These are phyloP conservation scores for Lepidocyrtoides sp. DNA, from an alignment of 2,888 invertebrate genomes.

Conservation along the genomic window DNA sequence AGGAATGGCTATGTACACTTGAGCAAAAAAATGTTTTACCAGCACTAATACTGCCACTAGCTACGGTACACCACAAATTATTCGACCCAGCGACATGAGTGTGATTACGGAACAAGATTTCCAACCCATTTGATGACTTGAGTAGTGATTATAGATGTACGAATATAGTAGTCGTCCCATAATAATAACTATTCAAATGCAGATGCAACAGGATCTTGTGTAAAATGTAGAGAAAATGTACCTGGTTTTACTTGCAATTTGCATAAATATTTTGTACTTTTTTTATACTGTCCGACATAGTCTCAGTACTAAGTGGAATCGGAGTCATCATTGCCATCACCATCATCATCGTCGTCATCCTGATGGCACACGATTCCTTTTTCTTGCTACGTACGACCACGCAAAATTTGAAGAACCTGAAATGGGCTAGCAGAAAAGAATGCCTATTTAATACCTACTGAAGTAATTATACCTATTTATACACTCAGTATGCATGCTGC, in stretches of 20 bases:
- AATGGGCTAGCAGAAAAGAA: neutral
- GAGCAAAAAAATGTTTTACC: no score
- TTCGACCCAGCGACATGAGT: constrained; percentile 26
- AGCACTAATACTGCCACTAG: no score
- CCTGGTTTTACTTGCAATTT: constrained; percentile 57
- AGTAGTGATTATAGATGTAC: neutral
- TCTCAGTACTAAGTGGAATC: neutral
- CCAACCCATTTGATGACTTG: constrained; percentile 16
- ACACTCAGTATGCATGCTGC: no score
- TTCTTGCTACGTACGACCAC: neutral
- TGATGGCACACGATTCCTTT: constrained; percentile 25
- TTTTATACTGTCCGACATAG: neutral
- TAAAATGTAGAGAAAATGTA: constrained; percentile 43
- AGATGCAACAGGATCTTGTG: constrained; percentile 75
- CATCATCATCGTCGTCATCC: neutral
- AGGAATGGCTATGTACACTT: neutral
- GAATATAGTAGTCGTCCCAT: constrained; percentile 28
- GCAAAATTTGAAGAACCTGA: constrained; percentile 18
- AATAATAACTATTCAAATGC: constrained; percentile 61
- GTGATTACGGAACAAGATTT: constrained; percentile 60
- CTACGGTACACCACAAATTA: neutral
- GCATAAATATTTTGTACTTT: constrained; percentile 49
- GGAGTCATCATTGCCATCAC: neutral
- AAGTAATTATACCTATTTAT: neutral
- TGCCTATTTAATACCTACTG: neutral